These are phyloP conservation scores for Macrobrachium nipponense DNA, from an alignment of 1,140 invertebrate species.

Conservation along the genomic window DNA sequence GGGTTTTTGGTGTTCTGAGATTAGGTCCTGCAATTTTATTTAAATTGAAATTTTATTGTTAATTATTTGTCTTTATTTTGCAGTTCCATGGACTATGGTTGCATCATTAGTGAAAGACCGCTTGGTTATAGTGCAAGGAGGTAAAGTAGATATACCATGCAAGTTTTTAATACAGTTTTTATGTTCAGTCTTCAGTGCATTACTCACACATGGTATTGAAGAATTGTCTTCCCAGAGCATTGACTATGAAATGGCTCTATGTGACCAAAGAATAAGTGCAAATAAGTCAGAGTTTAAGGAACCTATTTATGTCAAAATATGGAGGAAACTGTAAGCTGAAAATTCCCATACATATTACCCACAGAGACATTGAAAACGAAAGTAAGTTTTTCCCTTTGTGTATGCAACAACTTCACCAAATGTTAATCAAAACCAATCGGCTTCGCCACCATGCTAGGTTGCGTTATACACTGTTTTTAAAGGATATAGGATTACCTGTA, in stretches of 20 bases:
- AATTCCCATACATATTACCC: not conserved
- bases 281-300: constrained; percentile 18
- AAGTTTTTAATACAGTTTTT: constrained; percentile 19
- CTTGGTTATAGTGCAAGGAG: not conserved
- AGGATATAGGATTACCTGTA: constrained; percentile 78
- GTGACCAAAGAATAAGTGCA: constrained; percentile 3
- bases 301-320: constrained; percentile 18
- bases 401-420: constrained; percentile 46
- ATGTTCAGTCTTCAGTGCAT: constrained; percentile 11
- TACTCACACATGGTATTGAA: constrained; percentile 4
- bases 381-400: constrained; percentile 49
- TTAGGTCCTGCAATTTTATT: not conserved
- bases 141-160: constrained; percentile 30
- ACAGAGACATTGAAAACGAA: constrained; percentile 28
- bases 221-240: not conserved
- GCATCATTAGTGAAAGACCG: constrained; percentile 28
- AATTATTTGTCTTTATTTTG: not conserved
- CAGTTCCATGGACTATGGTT: constrained; percentile 44
- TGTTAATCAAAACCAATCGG: constrained; percentile 71
- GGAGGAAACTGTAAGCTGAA: not conserved
- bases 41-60: too few species aligned
- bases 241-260: not conserved
- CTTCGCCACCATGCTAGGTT: constrained; percentile 80
- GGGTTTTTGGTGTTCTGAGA: not conserved
- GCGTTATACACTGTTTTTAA: constrained; percentile 78